Base-by-base conservation (phyloP, 1,140 invertebrate species). In the Harpegnathos saltator region DNA sequence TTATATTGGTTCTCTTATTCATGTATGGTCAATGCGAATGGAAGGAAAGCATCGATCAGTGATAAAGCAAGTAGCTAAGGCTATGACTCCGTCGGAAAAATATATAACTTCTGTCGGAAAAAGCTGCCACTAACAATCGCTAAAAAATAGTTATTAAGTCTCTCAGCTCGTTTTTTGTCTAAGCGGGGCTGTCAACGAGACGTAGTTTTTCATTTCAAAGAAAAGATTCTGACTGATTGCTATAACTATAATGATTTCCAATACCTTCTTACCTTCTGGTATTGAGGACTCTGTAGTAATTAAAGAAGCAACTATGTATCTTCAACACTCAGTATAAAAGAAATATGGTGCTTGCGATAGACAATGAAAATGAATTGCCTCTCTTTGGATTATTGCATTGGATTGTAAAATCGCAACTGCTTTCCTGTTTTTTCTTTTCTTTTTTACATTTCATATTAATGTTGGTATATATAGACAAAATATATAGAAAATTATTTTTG, bases 211-310 rank as follows among this genome's bases (percentile, higher is more conserved):
- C 15, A 72, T 72, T n/a, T n/a, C n/a, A n/a, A n/a, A 38, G n/a
- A 72, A 72, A 56, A 14, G 33, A 33, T 5, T 54, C 0, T 71
- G 12, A 52, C 11, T 52, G 11, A 71, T 29, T 71, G 68, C 5
- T 33, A 33, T 71, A 71, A 54, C 9, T 71, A 71, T 56, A 33
- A 69, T 69, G n/a, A 71, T 54, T 71, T 54, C 54, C 50, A 71
- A 71, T 19, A 71, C 15, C 54, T 33, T n/a, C 1, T 54, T 69
- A 69, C 24, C 50, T 71, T 4, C n/a, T 71, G 26, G 12, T 19
- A 11, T 12, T 54, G 26, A 71, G 1, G 33, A 71, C n/a, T 71
- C 50, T 71, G n/a, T 69, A 2, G 17, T 69, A 19, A 17, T 54
- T 29, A 69, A 19, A 54, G 48, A 48, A 52, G 24, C 3, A n/a